These are phyloP conservation scores for Nothobranchius furzeri DNA, from an alignment of 2,113 vertebrate genomes.

Conservation along the genomic window DNA sequence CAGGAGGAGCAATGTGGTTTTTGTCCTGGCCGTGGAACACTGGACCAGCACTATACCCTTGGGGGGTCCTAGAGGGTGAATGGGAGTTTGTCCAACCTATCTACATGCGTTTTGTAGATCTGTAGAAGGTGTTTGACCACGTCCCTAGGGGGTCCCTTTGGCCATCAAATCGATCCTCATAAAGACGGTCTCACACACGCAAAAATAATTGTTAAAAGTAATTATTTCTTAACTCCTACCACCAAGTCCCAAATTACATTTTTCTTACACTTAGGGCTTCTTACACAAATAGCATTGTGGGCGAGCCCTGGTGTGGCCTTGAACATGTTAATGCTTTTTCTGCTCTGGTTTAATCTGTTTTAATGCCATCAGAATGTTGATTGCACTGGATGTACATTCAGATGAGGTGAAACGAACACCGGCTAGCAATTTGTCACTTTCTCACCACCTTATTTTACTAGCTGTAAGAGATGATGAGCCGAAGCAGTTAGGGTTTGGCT, in stretches of 20 bases:
- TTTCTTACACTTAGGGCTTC: slow-evolving; percentile 2
- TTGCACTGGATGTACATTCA: slow-evolving; percentile 32
- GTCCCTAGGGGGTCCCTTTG: too few species aligned
- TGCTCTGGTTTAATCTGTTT: slow-evolving; percentile 27
- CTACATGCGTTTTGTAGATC: too few species aligned
- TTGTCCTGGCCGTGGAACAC: too few species aligned
- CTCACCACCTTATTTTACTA: slow-evolving; percentile 28
- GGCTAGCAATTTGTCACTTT: slow-evolving; percentile 34
- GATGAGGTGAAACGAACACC: slow-evolving; percentile 24
- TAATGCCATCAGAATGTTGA: slow-evolving; percentile 37
- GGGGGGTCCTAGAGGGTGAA: too few species aligned
- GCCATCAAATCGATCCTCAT: neutral
- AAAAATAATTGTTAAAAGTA: neutral
- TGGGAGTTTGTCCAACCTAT: too few species aligned
- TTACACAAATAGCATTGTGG: slow-evolving; percentile 8
- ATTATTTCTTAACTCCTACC: slow-evolving; percentile 23
- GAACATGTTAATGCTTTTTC: slow-evolving; percentile 26
- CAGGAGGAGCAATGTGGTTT: too few species aligned
- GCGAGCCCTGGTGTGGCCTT: neutral
- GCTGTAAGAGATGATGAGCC: slow-evolving; percentile 27
- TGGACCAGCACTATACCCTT: too few species aligned
- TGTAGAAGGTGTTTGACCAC: too few species aligned
- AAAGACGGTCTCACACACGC: neutral
- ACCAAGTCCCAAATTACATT: neutral
- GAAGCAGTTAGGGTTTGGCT: slow-evolving; percentile 16